A percentile compares a stretch with the other conserved stretches of the same genome.
phyloP scores from a whole-genome alignment of 2,797 vertebrate genomes.

The Chelon auratus region DNA sequence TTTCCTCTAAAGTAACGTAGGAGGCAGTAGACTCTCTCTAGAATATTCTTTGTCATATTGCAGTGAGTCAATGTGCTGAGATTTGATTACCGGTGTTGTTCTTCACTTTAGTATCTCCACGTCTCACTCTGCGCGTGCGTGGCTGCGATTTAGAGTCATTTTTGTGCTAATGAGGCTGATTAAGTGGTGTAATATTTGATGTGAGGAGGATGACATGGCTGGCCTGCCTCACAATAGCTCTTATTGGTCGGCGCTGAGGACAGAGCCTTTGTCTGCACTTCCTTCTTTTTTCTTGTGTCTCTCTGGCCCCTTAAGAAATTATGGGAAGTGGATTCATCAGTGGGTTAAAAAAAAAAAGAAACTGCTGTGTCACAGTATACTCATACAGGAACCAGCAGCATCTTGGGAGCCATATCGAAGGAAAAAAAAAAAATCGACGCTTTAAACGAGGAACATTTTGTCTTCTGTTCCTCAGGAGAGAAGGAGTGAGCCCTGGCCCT shows the following conservation, averaged over 20 bases:
- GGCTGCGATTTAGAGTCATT: conserved; percentile 25
- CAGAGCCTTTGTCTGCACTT: conserved; percentile 51
- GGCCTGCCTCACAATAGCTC: conserved; percentile 47
- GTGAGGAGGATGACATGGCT: conserved; percentile 41
- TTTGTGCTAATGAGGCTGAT: conserved; percentile 39
- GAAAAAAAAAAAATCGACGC: conserved; percentile 3
- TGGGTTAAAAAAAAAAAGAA: conserved; percentile 46
- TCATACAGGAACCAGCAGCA: conserved; percentile 42
- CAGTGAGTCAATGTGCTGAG: conserved; percentile 83
- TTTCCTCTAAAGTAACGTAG: conserved; percentile 88
- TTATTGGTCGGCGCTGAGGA: conserved; percentile 43
- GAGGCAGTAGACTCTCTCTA: conserved; percentile 93
- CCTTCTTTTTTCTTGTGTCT: background rate
- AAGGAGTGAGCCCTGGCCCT: background rate
- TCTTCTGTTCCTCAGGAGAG: conserved; percentile 26
- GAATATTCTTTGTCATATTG: conserved; percentile 99
- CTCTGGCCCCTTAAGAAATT: conserved; percentile 42
- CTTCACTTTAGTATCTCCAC: conserved; percentile 7
- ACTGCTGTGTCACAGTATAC: conserved; percentile 75
- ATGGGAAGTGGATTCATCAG: conserved; percentile 42
- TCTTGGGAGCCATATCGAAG: conserved; percentile 17
- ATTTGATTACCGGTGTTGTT: conserved; percentile 49
- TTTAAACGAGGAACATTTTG: conserved; percentile 43
- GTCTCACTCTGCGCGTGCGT: conserved; percentile 5
- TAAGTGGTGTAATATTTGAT: conserved; percentile 26